phyloP scores from a whole-genome alignment of 2,797 vertebrate species.

The Coracias cyanogaster region DNA sequence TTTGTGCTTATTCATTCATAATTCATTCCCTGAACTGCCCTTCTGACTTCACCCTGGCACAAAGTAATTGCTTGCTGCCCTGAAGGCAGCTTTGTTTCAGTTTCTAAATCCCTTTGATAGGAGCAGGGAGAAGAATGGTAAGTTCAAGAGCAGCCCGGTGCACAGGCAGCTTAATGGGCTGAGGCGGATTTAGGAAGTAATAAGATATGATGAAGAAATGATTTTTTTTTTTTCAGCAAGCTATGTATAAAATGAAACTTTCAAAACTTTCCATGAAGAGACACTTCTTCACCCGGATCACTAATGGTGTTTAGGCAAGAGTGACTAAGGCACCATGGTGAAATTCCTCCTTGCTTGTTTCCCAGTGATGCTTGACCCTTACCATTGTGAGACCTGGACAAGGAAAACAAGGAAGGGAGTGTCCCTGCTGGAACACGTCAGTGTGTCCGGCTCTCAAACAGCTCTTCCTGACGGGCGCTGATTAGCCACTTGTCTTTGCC shows the following conservation, averaged over 20 bases:
- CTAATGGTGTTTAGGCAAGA: neutral
- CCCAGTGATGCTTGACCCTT: neutral
- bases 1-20: neutral
- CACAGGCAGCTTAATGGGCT: neutral
- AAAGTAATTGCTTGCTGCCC: neutral
- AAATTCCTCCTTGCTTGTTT: neutral
- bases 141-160: neutral
- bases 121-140: neutral
- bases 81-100: neutral
- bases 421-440: rapidly evolving
- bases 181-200: neutral
- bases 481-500: neutral
- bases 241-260: neutral
- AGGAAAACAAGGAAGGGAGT: neutral
- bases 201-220: neutral
- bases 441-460: neutral
- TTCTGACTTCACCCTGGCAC: neutral
- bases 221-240: neutral
- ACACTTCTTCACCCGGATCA: neutral
- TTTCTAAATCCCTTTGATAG: neutral
- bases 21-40: neutral
- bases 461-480: neutral
- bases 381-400: neutral
- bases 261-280: neutral
- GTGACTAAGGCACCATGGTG: neutral